Evolutionary conservation across 2,888 invertebrate genomes (phyloP).

Genomic region (Sinotaia quadrata): DNA sequence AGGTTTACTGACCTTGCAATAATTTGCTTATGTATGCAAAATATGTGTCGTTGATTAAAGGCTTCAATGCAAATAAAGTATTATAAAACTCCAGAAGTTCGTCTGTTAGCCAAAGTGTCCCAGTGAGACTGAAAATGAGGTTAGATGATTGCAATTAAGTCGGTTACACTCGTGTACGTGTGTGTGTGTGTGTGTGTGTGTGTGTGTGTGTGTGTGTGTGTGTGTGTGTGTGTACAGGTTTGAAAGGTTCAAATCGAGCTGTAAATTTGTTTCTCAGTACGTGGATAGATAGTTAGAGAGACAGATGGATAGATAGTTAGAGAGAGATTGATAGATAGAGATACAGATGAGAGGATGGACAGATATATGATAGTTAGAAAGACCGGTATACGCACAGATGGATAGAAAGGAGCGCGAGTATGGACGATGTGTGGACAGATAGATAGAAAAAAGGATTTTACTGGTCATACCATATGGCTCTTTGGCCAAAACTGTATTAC

Average conservation of each 20-base stretch:
- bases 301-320: slow-evolving; percentile 2
- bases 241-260: neutral
- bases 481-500: no score
- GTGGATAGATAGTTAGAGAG: neutral
- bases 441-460: neutral
- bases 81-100: no score
- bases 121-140: no score
- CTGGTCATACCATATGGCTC: neutral
- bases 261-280: neutral
- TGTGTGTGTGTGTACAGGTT: neutral
- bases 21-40: no score
- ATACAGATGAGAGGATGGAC: slow-evolving; percentile 21
- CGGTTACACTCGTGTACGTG: neutral
- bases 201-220: slow-evolving; percentile 9
- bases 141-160: slow-evolving; percentile 66
- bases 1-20: no score
- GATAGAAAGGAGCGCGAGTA: neutral
- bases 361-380: slow-evolving; percentile 1
- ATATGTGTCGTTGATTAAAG: no score
- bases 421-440: neutral
- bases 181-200: slow-evolving; percentile 1
- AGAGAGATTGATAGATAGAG: slow-evolving; percentile 29
- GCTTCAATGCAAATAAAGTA: no score
- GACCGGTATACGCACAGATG: slow-evolving; percentile 17
- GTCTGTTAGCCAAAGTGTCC: no score